These are phyloP conservation scores for Metalampra italica DNA, from an alignment of 2,888 invertebrate species.

Conservation along the genomic window DNA sequence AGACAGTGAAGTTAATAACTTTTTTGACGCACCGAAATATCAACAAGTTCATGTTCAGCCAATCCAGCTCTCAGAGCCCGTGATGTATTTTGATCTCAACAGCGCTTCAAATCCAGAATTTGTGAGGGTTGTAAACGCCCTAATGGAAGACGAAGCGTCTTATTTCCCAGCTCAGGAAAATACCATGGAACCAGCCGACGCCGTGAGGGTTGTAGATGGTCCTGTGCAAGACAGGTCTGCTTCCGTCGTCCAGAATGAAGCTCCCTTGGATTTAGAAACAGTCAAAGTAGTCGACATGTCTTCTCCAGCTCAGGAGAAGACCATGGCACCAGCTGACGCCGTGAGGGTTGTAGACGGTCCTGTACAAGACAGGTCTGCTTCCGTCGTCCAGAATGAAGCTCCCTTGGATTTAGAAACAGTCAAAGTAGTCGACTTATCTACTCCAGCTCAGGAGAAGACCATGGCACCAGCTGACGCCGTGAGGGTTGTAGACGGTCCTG, in stretches of 20 bases:
- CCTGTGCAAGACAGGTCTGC: background rate
- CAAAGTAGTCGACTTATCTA: constrained; percentile 15
- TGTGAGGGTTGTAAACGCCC: no score
- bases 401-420: constrained; percentile 10
- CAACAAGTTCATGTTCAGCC: no score
- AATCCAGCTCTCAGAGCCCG: no score
- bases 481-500: background rate
- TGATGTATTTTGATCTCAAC: no score
- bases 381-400: constrained; percentile 8
- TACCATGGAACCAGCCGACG: constrained; percentile 5
- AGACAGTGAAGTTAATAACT: no score
- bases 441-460: background rate
- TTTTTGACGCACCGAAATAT: no score
- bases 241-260: background rate
- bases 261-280: constrained; percentile 2
- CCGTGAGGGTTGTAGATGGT: constrained; percentile 11
- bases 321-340: background rate
- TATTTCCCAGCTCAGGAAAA: background rate
- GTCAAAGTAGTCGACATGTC: constrained; percentile 1
- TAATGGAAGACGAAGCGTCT: no score
- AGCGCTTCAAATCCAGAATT: no score
- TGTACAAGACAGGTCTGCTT: background rate
- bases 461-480: constrained; percentile 1
- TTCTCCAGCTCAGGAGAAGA: background rate
- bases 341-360: constrained; percentile 7